Percentiles rank a stretch among this genome's conserved stretches.
Evolutionary conservation across 2,113 vertebrate genomes (phyloP).

Genomic region (Orthonyx spaldingii): DNA sequence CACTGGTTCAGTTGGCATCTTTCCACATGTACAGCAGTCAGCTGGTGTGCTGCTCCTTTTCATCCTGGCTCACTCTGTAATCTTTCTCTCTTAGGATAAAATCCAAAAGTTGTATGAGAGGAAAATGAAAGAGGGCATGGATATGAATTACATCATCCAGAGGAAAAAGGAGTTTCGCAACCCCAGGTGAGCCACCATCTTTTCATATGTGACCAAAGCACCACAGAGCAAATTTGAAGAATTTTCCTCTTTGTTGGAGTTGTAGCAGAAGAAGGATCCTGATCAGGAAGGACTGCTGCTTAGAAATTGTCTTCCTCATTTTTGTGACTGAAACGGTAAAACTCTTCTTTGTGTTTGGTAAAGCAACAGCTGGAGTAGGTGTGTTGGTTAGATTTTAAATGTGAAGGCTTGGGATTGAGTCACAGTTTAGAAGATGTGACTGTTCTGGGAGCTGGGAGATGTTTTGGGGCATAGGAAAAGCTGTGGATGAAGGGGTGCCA

Average conservation of each 20-base stretch:
- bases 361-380: background rate
- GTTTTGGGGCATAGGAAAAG: background rate
- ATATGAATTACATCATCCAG: slow-evolving; percentile 96
- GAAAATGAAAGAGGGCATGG: slow-evolving; percentile 91
- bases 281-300: background rate
- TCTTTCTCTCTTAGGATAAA: slow-evolving; percentile 81
- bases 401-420: background rate
- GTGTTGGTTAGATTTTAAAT: background rate
- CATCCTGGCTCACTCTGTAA: background rate
- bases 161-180: slow-evolving; percentile 98
- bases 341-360: background rate
- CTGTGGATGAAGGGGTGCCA: background rate
- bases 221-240: background rate
- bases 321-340: background rate
- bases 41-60: background rate
- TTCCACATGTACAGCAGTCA: background rate
- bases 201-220: background rate
- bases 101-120: slow-evolving; percentile 93
- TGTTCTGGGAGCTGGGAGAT: background rate
- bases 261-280: background rate
- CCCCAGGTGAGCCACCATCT: slow-evolving; percentile 80
- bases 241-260: background rate
- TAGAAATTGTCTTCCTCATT: background rate
- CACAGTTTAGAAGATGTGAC: background rate
- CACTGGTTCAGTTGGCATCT: background rate